Evolutionary conservation across 1,140 invertebrate species (phyloP), one percentile per base, ranked within the genome.

Genomic region (Papilio glaucus): DNA sequence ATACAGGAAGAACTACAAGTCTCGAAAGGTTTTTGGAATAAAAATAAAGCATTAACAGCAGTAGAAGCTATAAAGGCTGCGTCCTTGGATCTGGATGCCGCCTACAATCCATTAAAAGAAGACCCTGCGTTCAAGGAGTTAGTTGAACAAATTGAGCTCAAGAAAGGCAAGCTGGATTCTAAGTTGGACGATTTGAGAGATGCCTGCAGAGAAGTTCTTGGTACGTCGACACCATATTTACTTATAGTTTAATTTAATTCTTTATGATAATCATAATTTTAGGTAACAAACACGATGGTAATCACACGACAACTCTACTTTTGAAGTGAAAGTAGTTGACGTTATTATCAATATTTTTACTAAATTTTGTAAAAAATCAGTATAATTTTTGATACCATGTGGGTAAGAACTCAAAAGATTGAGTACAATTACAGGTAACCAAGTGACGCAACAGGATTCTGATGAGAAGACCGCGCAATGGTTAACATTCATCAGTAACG

Each of bases 121-220:
- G 21, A 57, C 49, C 49, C 49, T 7, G 49, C 21, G 10, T 57
- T 12, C 21, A 57, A 57, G 9, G 49, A 57, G 9, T 9, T 57
- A 18, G 49, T 57, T 21, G 49, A 57, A 26, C 49, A 57, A 57
- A 1, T 57, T 12, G 49, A 57, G 49, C 8, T 26, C 49, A 57
- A 57, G 21, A 24, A 24, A 57, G 24, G 24, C 21, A 57, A 57
- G 49, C 9, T 57, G 49, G 49, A 57, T 12, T 12, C 18, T 12
- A 12, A 1, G 0, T 57, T 57, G 21, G 12, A 57, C 2, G 21
- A 57, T 57, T 57, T 57, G 21, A 18, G 49, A 57, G 1, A 24
- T 24, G 24, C 49, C 12, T 57, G 21, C 24, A 9, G 21, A 24
- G 18, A 26, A 24, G 21, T 24, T 57, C 4, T 13, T 57, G 49